Evolutionary conservation across 2,113 vertebrate genomes (phyloP), one percentile per base, ranked within the genome.

Genomic region (Oophaga pumilio): DNA sequence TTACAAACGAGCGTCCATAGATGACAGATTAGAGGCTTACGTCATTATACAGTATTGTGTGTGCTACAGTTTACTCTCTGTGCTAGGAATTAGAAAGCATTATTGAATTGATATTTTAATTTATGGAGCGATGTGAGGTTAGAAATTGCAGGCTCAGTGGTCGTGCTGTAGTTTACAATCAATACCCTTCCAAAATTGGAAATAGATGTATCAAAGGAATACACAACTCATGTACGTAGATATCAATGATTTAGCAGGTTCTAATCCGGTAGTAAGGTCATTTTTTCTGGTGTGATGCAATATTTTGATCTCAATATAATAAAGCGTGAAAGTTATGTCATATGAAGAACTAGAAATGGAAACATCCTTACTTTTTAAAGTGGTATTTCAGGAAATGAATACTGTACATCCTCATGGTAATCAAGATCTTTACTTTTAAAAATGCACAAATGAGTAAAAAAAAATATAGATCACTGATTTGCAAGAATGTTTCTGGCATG

Each of bases 11-110:
- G 57, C 73, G 59, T 77, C 71, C 73, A 60, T 56, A 83, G 62
- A 88, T 74, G 60, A 83, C 81, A 84, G 59, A 88, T 88, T 88
- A 84, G 59, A 77, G 86, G 76, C 53, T 84, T 62, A 74, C 76
- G 76, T 85, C 84, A 87, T 87, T 77, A 77, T 57, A 52, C 71
- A 28, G 43, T 84, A 77, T 66, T 83, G 59, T 83, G 49, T 53
- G 66, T 76, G 43, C 71, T 66, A 11, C 18, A 33, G 79, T 62
- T 87, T 87, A 60, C 22, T 77, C n/a, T 84, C 28, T 43, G 64
- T 52, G 20, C 59, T 68, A 84, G 76, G 28, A 82, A 88, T 28
- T 68, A 60, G 17, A 62, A 84, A 77, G 73, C 43, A 77, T 84
- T 77, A 66, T 66, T 24, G 18, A 28, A 77, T 66, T 84, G 71